Conservation (phyloP, 2,888 invertebrate genomes). For the Rambutsinella grinnellia region DNA sequence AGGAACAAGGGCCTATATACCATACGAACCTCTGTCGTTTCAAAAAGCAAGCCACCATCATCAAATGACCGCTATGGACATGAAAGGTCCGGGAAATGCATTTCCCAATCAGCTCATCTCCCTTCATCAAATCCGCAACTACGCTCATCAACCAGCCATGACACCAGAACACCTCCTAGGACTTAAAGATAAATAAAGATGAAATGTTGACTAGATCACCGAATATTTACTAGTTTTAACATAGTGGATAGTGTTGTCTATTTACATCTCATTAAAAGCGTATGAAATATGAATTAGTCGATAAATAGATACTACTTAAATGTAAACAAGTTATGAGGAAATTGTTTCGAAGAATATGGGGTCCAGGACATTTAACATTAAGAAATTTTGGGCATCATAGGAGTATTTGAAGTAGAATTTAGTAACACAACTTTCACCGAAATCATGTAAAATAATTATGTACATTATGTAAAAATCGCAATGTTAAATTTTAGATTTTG, state of each 20-base stretch:
- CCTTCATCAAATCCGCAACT: slow-evolving; percentile 95
- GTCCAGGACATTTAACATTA: slow-evolving; percentile 45
- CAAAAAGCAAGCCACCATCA: slow-evolving; percentile 74
- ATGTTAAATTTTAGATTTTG: too few species aligned
- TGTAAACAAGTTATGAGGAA: slow-evolving; percentile 14
- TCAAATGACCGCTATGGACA: slow-evolving; percentile 68
- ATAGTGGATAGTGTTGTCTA: slow-evolving; percentile 9
- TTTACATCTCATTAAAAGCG: not conserved
- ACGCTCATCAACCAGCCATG: slow-evolving; percentile 91
- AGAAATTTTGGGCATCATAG: slow-evolving; percentile 14
- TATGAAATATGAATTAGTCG: not conserved
- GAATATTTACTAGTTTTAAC: slow-evolving; percentile 6
- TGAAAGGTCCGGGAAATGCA: slow-evolving; percentile 71
- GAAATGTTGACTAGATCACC: slow-evolving; percentile 11
- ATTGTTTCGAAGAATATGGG: slow-evolving; percentile 37
- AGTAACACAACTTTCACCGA: too few species aligned
- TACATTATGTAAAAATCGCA: too few species aligned
- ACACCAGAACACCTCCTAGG: slow-evolving; percentile 77
- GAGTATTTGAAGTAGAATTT: too few species aligned
- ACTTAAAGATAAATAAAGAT: slow-evolving; percentile 68
- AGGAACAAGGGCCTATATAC: slow-evolving; percentile 79
- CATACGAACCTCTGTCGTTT: slow-evolving; percentile 92
- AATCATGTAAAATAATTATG: too few species aligned
- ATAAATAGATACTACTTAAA: not conserved
- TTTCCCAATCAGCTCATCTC: slow-evolving; percentile 96